These are phyloP conservation scores for Eilema sororculum DNA, from an alignment of 2,888 invertebrate genomes.

Conservation along the genomic window DNA sequence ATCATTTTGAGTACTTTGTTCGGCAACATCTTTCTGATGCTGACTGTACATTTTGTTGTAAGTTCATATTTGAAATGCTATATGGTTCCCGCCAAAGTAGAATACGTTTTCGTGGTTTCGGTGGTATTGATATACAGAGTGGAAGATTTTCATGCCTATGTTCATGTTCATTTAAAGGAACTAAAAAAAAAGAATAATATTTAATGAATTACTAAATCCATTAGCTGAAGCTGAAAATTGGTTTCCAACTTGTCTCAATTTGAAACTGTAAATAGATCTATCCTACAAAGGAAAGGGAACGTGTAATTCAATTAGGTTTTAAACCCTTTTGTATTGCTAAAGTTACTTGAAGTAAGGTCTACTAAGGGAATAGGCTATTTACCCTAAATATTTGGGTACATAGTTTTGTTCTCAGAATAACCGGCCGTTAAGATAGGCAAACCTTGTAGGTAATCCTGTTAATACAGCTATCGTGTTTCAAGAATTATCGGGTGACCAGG, in stretches of 20 bases:
- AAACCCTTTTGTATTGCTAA: constrained; percentile 12
- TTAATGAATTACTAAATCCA: neutral
- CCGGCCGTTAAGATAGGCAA: neutral
- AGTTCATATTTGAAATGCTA: too few relatives aligned
- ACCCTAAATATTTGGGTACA: constrained; percentile 3
- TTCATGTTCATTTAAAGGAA: too few relatives aligned
- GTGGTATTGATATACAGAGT: too few relatives aligned
- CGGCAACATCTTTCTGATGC: too few relatives aligned
- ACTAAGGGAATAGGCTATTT: constrained; percentile 10
- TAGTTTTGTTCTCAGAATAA: constrained; percentile 3
- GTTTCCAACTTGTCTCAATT: neutral
- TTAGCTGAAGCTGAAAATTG: neutral
- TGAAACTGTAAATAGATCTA: neutral
- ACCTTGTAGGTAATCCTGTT: neutral
- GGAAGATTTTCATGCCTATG: too few relatives aligned
- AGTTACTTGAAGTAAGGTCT: constrained; percentile 11
- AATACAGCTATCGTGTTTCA: neutral
- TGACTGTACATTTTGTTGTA: too few relatives aligned
- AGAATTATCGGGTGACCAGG: constrained; percentile 1
- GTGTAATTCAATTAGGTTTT: constrained; percentile 18
- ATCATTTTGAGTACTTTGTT: too few relatives aligned
- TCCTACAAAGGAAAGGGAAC: neutral
- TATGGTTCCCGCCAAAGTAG: too few relatives aligned
- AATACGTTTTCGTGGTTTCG: too few relatives aligned
- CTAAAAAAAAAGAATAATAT: too few relatives aligned